phyloP scores from a whole-genome alignment of 2,888 invertebrate species.

The Polydrusus cervinus region DNA sequence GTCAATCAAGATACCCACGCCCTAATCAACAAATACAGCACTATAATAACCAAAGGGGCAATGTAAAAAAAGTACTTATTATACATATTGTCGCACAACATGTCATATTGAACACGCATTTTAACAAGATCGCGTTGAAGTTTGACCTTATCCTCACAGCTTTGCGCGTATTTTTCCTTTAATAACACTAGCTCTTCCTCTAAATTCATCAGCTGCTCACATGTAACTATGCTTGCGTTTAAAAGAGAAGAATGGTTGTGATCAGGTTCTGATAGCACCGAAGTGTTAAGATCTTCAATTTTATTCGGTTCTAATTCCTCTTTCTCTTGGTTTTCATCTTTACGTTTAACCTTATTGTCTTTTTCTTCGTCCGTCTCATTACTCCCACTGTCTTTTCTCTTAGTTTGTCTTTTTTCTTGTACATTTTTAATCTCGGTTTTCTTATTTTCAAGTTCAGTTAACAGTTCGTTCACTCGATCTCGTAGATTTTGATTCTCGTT shows the following conservation, averaged over 20 bases:
- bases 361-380: constrained; percentile 57
- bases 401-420: constrained; percentile 7
- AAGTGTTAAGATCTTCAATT: constrained; percentile 10
- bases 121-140: constrained; percentile 76
- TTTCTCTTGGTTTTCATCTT: not conserved
- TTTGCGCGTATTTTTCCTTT: constrained; percentile 82
- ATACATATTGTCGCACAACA: constrained; percentile 75
- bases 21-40: constrained; percentile 77
- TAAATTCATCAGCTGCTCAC: constrained; percentile 76
- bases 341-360: constrained; percentile 10
- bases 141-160: constrained; percentile 77
- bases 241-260: not conserved
- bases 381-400: constrained; percentile 35
- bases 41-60: constrained; percentile 75
- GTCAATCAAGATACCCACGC: constrained; percentile 78
- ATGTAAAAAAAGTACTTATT: constrained; percentile 76
- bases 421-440: constrained; percentile 31
- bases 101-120: constrained; percentile 76
- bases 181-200: constrained; percentile 84
- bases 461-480: constrained; percentile 64
- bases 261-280: constrained; percentile 1
- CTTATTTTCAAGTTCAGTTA: constrained; percentile 65
- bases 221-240: constrained; percentile 55
- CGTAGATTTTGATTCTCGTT: constrained; percentile 72
- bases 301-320: constrained; percentile 15